Evolutionary conservation across 2,113 vertebrate species (phyloP).

Genomic region (Lophotis ruficrista): DNA sequence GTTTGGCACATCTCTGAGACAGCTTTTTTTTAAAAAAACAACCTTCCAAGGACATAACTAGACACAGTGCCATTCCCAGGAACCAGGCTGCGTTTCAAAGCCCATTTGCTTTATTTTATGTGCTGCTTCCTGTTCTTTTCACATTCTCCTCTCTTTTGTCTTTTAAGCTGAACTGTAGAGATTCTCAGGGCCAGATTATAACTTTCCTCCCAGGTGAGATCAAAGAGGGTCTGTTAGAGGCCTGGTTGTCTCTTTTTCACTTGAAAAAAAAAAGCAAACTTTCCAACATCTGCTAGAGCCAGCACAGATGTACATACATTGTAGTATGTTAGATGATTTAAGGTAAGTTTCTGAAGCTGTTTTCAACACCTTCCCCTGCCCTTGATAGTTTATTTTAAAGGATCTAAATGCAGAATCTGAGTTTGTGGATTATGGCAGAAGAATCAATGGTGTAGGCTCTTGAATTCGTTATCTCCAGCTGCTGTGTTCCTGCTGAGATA

Average conservation of each 20-base stretch:
- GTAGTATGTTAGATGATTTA: not conserved
- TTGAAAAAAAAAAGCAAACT: conserved; percentile 4
- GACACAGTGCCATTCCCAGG: not conserved
- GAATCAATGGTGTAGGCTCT: not conserved
- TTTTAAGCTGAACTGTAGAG: conserved; percentile 56
- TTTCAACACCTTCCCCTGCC: not conserved
- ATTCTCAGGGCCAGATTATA: conserved; percentile 27
- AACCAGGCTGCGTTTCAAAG: conserved; percentile 22
- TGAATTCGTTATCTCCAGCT: not conserved
- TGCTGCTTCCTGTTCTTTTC: conserved; percentile 58
- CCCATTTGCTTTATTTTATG: conserved; percentile 41
- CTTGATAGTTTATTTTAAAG: not conserved
- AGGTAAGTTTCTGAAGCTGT: not conserved
- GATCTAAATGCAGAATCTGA: not conserved
- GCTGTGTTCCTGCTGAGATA: not conserved
- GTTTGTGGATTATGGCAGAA: not conserved
- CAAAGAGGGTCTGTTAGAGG: conserved; percentile 63
- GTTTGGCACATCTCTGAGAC: conserved; percentile 16
- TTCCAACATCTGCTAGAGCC: conserved; percentile 52
- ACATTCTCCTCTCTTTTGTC: conserved; percentile 49
- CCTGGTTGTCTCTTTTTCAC: conserved; percentile 3
- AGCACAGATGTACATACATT: not conserved
- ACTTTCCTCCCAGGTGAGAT: conserved; percentile 70
- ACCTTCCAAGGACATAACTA: conserved; percentile 23
- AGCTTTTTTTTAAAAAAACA: not conserved